phyloP scores from a whole-genome alignment of 2,113 vertebrate species.

The Cavia aperea region DNA sequence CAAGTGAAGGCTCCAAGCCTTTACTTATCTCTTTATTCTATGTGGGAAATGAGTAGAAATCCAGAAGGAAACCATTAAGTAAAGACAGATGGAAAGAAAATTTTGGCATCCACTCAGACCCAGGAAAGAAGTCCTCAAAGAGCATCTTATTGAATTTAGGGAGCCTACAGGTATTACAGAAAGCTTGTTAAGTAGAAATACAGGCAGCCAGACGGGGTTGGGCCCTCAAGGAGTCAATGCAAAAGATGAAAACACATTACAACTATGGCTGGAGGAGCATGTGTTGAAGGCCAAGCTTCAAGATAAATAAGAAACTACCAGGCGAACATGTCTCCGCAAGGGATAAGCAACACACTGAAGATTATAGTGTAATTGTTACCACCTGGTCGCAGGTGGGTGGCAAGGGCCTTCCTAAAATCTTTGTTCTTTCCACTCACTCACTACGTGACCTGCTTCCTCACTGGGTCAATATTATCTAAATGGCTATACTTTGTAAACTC shows the following conservation, averaged over 20 bases:
- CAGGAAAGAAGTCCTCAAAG: background rate
- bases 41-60: background rate
- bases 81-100: background rate
- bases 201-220: background rate
- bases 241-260: background rate
- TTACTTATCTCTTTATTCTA: background rate
- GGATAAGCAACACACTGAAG: background rate
- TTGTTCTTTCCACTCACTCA: background rate
- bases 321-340: background rate
- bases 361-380: background rate
- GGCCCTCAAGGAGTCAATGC: background rate
- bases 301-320: background rate
- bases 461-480: background rate
- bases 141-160: background rate
- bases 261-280: background rate
- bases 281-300: background rate
- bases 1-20: background rate
- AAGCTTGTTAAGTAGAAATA: background rate
- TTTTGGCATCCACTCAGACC: background rate
- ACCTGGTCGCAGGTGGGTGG: background rate
- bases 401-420: background rate
- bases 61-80: background rate
- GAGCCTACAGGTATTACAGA: background rate
- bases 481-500: background rate
- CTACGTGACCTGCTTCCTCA: background rate